Evolutionary conservation across 1,140 invertebrate genomes (phyloP), one percentile per base, ranked within the genome.

Genomic region (Elymnias hypermnestra): DNA sequence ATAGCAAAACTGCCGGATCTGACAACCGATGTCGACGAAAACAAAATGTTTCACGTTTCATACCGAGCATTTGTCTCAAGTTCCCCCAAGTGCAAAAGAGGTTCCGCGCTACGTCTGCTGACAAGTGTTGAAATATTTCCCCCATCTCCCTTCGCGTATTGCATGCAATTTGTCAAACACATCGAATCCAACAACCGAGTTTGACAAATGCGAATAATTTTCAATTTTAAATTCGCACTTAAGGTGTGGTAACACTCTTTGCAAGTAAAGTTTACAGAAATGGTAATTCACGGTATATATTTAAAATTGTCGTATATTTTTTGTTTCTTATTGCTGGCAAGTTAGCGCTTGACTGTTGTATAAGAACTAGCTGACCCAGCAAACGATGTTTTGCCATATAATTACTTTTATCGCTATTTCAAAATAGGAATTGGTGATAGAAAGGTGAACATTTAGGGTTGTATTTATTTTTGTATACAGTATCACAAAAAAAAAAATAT

Each of bases 161-260:
- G 55, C 53, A 61, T 54, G 53, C 38, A 42, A 61, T 68, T 63
- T 68, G 53, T 68, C 64, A 67, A 63, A 63, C 46, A 53, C 47
- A 39, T 41, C 35, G 36, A 49, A 58, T 31, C 21, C 35, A 44
- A 39, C 36, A 37, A 18, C 25, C 40, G 43, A 50, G 18, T 45
- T 49, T 51, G 50, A 52, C 41, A 52, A 49, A 58, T 49, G 33
- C 26, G 37, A 36, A 12, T 26, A 28, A 36, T 46, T 42, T 50
- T 29, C 39, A 31, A 44, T 44, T 50, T 50, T 42, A 42, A 52
- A 44, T 43, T 38, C 41, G 19, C 19, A 2, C 38, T 38, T 6
- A 26, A 8, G 5, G 28, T 39, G 25, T n/a, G n/a, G n/a, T n/a
- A n/a, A n/a, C n/a, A n/a, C n/a, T n/a, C n/a, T n/a, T n/a, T n/a